Base-by-base conservation (phyloP, 2,888 invertebrate species). In the Cyclophora albipunctata region DNA sequence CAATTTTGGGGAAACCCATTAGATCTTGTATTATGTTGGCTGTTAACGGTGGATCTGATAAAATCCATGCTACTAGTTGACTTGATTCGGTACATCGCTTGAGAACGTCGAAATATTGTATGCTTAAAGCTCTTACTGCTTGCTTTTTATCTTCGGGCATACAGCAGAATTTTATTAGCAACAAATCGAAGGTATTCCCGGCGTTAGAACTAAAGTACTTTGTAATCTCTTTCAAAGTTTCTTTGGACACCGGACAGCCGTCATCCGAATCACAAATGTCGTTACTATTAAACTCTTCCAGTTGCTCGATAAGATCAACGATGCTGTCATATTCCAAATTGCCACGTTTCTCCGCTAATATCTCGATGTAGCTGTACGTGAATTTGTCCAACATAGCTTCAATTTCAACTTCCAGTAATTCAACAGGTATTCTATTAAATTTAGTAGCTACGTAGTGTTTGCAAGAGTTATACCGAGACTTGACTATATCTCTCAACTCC, bases 61-160 rank as follows among this genome's bases (percentile, higher is more conserved):
- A 37, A 0, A 86, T 75, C 86, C 85, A 88, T 0, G 64, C 66
- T 0, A 71, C 69, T 0, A 87, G 51, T 5, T 81, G 81, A 3
- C 69, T 74, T 0, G 87, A 88, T 2, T 87, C 84, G 0, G 75
- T 68, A 45, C 84, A 87, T 0, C 84, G 63, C 5, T 67, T 67
- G 0, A 87, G 60, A 0, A 87, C 78, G 41, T 84, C 83, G 49
- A 80, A 73, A 51, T 86, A 88, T 61, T 84, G 81, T 7, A 87
- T 84, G 44, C 81, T 80, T 0, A 87, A 57, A 45, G 69, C 75
- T 69, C 81, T 84, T 0, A 86, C 75, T 2, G 81, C 73, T 0
- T 64, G 55, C 46, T 77, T 81, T 34, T 81, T 81, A 4, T 84
- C 84, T 2, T 75, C 78, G 0, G 80, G 67, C 68, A 85, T 67